Evolutionary conservation across 2,797 vertebrate genomes (phyloP).

Genomic region (Psittacula derbiana): DNA sequence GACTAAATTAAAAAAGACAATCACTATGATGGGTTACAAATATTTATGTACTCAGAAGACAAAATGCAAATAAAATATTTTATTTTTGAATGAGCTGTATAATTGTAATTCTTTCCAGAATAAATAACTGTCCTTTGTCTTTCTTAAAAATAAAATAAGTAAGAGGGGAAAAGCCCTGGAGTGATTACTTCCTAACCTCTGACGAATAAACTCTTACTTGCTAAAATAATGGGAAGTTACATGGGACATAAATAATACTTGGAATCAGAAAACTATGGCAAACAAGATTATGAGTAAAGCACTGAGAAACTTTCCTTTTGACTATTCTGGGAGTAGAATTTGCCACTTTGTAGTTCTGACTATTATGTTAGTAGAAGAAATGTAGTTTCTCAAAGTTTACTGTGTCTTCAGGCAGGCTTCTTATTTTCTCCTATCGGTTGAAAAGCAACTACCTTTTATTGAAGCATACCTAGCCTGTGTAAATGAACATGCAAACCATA

Average conservation of each 20-base stretch:
- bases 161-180: not conserved
- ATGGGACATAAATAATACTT: not conserved
- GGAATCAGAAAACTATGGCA: not conserved
- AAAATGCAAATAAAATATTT: not conserved
- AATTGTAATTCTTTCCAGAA: not conserved
- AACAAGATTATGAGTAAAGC: not conserved
- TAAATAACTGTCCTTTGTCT: not conserved
- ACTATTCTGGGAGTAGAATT: not conserved
- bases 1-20: not conserved
- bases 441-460: not conserved
- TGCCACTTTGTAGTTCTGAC: not conserved
- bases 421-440: not conserved
- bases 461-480: too few species aligned
- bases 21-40: fast-evolving
- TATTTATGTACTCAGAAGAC: not conserved
- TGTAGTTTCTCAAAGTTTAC: not conserved
- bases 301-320: not conserved
- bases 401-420: not conserved
- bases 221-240: not conserved
- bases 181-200: not conserved
- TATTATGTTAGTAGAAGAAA: not conserved
- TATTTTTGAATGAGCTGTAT: not conserved
- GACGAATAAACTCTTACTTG: not conserved
- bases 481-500: not conserved
- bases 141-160: not conserved